A percentile compares a stretch with the other conserved stretches of the same genome.
These are phyloP conservation scores for Eulemur rufifrons DNA, from an alignment of 2,113 vertebrate genomes.

Conservation along the genomic window DNA sequence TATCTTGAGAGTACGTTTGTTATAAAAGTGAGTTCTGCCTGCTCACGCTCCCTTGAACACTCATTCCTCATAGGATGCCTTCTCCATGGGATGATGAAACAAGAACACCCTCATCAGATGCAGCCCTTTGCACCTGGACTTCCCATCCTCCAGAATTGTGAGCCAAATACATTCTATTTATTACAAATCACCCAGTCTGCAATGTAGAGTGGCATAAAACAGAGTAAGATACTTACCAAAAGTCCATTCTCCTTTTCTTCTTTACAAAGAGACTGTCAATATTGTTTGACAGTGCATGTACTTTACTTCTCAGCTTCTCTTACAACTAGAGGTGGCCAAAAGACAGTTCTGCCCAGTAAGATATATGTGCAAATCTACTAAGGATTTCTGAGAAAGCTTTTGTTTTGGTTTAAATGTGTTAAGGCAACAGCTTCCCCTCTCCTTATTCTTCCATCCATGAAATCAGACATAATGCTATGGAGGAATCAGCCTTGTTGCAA, in stretches of 20 bases:
- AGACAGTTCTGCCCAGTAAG: not conserved
- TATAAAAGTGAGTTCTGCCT: not conserved
- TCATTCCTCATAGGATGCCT: not conserved
- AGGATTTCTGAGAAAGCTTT: not conserved
- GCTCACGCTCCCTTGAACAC: too few species aligned
- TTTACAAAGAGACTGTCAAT: not conserved
- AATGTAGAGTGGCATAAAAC: not conserved
- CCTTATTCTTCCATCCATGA: not conserved
- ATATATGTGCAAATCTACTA: not conserved
- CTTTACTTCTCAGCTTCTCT: not conserved
- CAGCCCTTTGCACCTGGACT: not conserved
- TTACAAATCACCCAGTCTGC: not conserved
- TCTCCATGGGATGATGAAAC: not conserved
- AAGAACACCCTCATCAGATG: not conserved
- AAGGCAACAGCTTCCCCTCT: not conserved
- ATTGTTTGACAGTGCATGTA: not conserved
- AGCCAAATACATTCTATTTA: not conserved
- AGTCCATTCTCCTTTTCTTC: not conserved
- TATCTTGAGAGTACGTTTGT: not conserved
- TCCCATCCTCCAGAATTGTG: not conserved
- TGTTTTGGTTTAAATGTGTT: not conserved
- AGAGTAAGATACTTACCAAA: not conserved
- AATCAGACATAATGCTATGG: not conserved
- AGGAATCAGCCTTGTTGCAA: not conserved
- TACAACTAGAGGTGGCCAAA: not conserved